Evolutionary conservation across 1,140 invertebrate genomes (phyloP).

Genomic region (Trachymyrmex cornetzi): DNA sequence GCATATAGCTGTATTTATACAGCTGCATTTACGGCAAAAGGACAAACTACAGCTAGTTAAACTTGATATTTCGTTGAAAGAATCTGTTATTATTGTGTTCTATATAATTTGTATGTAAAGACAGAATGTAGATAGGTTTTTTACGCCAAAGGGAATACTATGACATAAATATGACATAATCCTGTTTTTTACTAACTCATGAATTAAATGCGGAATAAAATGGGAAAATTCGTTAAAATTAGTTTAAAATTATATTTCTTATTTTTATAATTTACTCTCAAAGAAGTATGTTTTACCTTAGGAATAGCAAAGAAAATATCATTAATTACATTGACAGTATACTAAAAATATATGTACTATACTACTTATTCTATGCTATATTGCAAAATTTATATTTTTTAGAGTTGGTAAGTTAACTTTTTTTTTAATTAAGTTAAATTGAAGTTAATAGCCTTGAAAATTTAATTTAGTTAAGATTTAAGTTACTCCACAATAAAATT

Average conservation of each 20-base stretch:
- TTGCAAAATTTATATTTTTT: neutral
- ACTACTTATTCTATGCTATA: neutral
- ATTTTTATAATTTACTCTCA: neutral
- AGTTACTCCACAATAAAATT: too few species aligned
- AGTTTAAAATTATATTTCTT: neutral
- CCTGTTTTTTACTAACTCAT: neutral
- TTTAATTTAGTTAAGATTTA: too few species aligned
- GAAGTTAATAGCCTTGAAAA: too few species aligned
- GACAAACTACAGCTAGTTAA: neutral
- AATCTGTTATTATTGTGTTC: neutral
- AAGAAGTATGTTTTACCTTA: neutral
- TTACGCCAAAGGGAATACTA: neutral
- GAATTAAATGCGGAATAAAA: neutral
- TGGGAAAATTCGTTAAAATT: neutral
- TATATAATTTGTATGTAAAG: neutral
- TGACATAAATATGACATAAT: neutral
- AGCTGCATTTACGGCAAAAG: slow-evolving; percentile 15
- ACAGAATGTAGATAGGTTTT: neutral
- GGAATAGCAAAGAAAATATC: neutral
- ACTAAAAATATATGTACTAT: neutral
- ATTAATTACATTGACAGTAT: neutral
- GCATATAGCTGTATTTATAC: slow-evolving; percentile 24
- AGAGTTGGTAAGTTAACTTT: too few species aligned
- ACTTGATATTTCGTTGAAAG: neutral
- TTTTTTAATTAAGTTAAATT: too few species aligned